These are phyloP conservation scores for Homalodisca vitripennis DNA, from an alignment of 1,140 invertebrate species.

Conservation along the genomic window DNA sequence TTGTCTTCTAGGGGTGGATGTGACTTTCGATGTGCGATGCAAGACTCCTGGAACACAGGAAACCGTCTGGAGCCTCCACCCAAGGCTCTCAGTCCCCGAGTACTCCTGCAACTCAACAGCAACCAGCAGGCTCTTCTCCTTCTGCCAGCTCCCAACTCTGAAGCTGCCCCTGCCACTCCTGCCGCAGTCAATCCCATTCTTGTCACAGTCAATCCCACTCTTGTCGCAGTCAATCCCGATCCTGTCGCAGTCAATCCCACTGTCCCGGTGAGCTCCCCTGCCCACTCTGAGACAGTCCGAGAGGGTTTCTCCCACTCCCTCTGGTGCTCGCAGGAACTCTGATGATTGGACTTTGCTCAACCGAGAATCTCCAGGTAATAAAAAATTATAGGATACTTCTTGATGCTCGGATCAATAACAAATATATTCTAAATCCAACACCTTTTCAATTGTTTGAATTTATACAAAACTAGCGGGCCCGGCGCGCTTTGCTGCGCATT, in stretches of 20 bases:
- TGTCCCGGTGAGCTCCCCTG: background rate
- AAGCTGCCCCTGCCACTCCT: slow-evolving; percentile 14
- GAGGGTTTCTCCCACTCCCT: too few species aligned
- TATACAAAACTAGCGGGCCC: background rate
- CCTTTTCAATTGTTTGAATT: background rate
- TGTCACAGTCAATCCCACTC: background rate
- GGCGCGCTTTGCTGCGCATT: background rate
- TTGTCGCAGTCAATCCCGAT: background rate
- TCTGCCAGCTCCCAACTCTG: background rate
- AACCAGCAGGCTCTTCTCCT: background rate
- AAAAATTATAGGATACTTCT: too few species aligned
- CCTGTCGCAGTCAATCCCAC: background rate
- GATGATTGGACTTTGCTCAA: slow-evolving; percentile 23
- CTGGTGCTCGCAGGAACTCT: slow-evolving; percentile 4
- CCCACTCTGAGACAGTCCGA: background rate
- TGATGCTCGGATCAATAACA: too few species aligned
- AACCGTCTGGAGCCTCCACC: background rate
- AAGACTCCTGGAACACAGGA: background rate
- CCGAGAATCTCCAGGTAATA: slow-evolving; percentile 6
- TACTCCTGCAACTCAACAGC: background rate
- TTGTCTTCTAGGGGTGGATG: slow-evolving; percentile 1
- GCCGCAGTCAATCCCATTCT: background rate
- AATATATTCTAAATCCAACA: background rate
- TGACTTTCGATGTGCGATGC: background rate
- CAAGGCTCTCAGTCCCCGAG: background rate